phyloP scores from a whole-genome alignment of 2,797 vertebrate species.

The Nyctibius grandis region DNA sequence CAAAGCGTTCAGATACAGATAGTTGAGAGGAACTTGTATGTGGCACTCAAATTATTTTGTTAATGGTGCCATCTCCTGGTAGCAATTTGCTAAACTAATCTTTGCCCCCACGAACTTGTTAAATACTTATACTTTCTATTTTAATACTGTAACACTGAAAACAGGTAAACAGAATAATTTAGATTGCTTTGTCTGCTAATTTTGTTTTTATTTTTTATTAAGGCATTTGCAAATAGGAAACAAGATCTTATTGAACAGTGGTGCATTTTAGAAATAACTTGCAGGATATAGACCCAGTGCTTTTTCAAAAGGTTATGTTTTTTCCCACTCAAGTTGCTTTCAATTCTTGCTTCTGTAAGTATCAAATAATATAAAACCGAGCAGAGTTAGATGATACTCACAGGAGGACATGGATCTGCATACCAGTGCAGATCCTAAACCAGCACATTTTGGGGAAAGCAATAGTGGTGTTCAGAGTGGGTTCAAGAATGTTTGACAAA shows the following conservation, averaged over 20 bases:
- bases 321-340: neutral
- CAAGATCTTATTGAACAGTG: neutral
- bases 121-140: neutral
- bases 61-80: constrained; percentile 82
- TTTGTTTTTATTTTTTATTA: neutral
- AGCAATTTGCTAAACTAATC: constrained; percentile 49
- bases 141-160: neutral
- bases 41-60: constrained; percentile 76
- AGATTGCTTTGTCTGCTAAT: neutral
- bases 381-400: neutral
- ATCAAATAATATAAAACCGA: neutral
- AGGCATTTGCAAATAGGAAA: neutral
- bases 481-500: neutral
- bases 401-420: neutral
- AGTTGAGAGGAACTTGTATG: neutral
- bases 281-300: neutral
- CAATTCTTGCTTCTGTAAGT: neutral
- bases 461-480: neutral
- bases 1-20: constrained; percentile 9
- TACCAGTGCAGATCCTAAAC: neutral
- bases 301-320: neutral
- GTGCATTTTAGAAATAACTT: neutral
- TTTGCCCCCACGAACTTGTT: neutral
- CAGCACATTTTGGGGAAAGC: neutral
- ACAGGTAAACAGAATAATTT: neutral